Percentiles rank a stretch among this genome's conserved stretches.
Conservation (phyloP, 2,797 vertebrate genomes). For the Odontamblyopus rebecca region DNA sequence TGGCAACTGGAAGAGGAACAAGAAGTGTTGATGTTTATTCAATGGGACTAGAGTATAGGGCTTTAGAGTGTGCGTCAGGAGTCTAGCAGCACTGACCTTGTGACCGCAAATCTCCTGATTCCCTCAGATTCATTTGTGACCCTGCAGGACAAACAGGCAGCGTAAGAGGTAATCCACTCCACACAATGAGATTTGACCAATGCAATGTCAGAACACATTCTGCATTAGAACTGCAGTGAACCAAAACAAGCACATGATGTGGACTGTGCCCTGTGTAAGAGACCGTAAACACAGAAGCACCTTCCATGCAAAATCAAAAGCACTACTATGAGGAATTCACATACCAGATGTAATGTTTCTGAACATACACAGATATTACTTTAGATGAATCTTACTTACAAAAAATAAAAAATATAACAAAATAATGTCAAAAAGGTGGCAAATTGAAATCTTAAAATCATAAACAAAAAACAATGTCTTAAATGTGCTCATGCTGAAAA, state of each 20-base stretch:
- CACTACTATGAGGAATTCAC: background rate
- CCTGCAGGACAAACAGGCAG: conserved; percentile 72
- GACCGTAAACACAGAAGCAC: background rate
- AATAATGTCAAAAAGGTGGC: background rate
- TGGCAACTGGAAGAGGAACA: conserved; percentile 80
- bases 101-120: conserved; percentile 97
- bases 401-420: background rate
- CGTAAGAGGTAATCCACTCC: conserved; percentile 26
- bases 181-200: conserved; percentile 9
- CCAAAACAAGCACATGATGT: conserved; percentile 44
- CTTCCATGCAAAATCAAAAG: conserved; percentile 8
- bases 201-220: conserved; percentile 30
- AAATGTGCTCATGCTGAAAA: conserved; percentile 49
- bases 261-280: conserved; percentile 16
- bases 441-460: background rate
- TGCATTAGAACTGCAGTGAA: conserved; percentile 30
- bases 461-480: conserved; percentile 13
- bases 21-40: background rate
- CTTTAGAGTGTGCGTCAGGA: background rate
- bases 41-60: background rate
- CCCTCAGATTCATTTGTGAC: conserved; percentile 99
- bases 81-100: conserved; percentile 81
- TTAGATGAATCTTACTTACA: background rate
- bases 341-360: background rate
- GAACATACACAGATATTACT: conserved; percentile 8